Base-by-base conservation (phyloP, 1,140 invertebrate genomes). In the Papilio xuthus region DNA sequence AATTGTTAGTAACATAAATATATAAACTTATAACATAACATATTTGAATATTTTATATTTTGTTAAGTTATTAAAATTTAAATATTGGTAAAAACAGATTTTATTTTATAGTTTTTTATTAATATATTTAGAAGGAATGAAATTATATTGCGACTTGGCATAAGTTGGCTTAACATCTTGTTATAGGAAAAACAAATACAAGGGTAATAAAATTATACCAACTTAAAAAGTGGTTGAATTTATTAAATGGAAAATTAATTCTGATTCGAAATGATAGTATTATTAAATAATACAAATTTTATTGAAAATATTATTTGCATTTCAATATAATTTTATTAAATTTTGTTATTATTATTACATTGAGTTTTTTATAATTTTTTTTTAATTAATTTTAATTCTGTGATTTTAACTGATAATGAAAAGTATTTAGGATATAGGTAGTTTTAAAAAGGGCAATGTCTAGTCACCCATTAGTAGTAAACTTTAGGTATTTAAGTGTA, bases 191-290 rank as follows among this genome's bases (percentile, higher is more conserved):
- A 60, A 26, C 2, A 60, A 18, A 67, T 67, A 32, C 12, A 67
- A 67, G 60, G 26, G 60, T 67, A 32, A 26, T 13, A 67, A 28
- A 28, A 15, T 20, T 67, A 12, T 13, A 67, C 60, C 26, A 67
- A 28, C 60, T 67, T 67, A 28, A 67, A 67, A 67, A 67, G 26
- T 67, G 26, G 60, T 67, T 67, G 23, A 67, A 28, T 28, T 60
- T 12, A 60, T 23, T 60, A 60, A 26, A 28, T 1, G 23, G 23
- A 26, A n/a, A n/a, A n/a, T n/a, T 26, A 26, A 13, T 60, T 13
- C 15, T 20, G 42, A 20, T 60, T 60, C 13, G 9, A 26, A 60
- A 10, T 4, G 7, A 60, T 12, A 12, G 56, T 60, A 26, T 67
- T 67, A 67, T 67, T 67, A 67, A 67, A 67, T 67, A 26, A 60